Conservation (phyloP, 2,888 invertebrate species). For the Noctuana brunneofusca region DNA sequence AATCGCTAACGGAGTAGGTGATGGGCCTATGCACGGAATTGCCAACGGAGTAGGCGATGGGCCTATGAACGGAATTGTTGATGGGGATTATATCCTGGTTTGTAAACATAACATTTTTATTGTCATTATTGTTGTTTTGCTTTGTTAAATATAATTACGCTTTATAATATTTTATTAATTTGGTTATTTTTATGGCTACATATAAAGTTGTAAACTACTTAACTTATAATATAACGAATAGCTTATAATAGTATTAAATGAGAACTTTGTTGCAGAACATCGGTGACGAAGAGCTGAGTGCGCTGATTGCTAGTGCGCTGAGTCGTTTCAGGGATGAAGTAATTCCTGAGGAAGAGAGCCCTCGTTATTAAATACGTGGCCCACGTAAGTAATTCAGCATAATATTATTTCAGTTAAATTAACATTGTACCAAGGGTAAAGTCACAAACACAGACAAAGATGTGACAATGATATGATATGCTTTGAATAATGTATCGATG, state of each 20-base stretch:
- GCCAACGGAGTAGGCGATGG: constrained; percentile 4
- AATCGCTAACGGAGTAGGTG: neutral
- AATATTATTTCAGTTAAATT: too few species aligned
- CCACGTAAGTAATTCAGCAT: constrained; percentile 14
- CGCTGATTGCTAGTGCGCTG: constrained; percentile 15
- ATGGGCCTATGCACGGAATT: neutral
- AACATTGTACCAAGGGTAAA: too few species aligned
- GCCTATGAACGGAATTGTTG: neutral
- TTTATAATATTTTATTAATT: too few species aligned
- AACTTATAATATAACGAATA: too few species aligned
- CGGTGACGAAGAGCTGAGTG: constrained; percentile 16
- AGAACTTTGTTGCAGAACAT: constrained; percentile 7
- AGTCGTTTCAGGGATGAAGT: constrained; percentile 24
- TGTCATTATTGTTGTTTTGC: neutral
- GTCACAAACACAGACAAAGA: too few species aligned
- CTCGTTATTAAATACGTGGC: constrained; percentile 14
- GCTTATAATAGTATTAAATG: neutral
- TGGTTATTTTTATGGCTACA: too few species aligned
- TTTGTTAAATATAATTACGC: too few species aligned
- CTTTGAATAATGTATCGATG: too few species aligned
- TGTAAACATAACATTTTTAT: constrained; percentile 6
- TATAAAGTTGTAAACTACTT: too few species aligned
- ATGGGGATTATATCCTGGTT: constrained; percentile 12
- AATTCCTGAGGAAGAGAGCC: constrained; percentile 7
- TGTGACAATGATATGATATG: too few species aligned